Percentiles rank a stretch among this genome's conserved stretches.
phyloP scores from a whole-genome alignment of 2,888 invertebrate genomes.

The Ceraclea dissimilis region DNA sequence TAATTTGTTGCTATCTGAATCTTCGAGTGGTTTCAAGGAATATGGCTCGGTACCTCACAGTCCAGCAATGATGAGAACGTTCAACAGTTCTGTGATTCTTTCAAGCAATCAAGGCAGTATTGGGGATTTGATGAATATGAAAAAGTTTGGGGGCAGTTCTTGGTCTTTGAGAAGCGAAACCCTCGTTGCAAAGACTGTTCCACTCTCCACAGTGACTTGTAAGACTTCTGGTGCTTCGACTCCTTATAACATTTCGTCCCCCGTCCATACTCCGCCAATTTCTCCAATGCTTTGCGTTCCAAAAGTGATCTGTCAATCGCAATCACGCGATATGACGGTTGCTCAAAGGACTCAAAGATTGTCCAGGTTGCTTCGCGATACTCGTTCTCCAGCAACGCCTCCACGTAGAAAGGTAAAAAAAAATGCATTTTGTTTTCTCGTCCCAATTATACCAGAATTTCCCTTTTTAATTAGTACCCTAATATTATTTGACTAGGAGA shows the following conservation, averaged over 20 bases:
- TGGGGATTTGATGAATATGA: conserved; percentile 71
- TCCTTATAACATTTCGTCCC: conserved; percentile 27
- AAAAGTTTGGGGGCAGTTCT: conserved; percentile 62
- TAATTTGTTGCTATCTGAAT: conserved; percentile 35
- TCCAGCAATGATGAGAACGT: conserved; percentile 43
- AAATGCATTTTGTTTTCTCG: not conserved
- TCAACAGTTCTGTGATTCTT: conserved; percentile 35
- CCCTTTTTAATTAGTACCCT: no score
- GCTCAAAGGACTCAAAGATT: conserved; percentile 63
- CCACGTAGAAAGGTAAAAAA: conserved; percentile 20
- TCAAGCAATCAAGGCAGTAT: conserved; percentile 56
- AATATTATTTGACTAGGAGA: no score
- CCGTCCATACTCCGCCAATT: conserved; percentile 10
- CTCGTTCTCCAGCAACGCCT: conserved; percentile 44
- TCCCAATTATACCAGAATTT: no score
- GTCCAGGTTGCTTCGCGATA: conserved; percentile 58
- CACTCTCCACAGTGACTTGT: conserved; percentile 61
- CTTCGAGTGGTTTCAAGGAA: conserved; percentile 28
- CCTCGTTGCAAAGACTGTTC: conserved; percentile 63
- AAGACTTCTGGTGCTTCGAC: conserved; percentile 41
- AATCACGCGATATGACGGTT: conserved; percentile 52
- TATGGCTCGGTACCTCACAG: conserved; percentile 46
- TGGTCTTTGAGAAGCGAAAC: conserved; percentile 67
- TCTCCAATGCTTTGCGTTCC: conserved; percentile 4
- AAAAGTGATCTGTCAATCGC: conserved; percentile 13